phyloP scores from a whole-genome alignment of 2,888 invertebrate genomes.

The Epistrophe grossulariae region DNA sequence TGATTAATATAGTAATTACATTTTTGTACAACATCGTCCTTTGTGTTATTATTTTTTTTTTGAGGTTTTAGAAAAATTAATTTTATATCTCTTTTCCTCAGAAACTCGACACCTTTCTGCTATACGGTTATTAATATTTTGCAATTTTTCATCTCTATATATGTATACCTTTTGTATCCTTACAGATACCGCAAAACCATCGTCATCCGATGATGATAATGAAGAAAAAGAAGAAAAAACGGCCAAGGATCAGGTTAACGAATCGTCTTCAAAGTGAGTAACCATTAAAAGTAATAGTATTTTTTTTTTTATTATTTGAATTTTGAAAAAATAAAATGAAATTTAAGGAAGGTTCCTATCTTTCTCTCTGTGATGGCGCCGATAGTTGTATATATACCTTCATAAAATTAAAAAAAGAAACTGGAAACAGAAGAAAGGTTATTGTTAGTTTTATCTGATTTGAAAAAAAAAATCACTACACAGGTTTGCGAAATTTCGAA shows the following conservation, averaged over 20 bases:
- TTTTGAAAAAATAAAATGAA: constrained; percentile 27
- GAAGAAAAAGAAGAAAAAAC: constrained; percentile 29
- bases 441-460: constrained; percentile 52
- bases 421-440: constrained; percentile 36
- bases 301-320: constrained; percentile 17
- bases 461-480: constrained; percentile 50
- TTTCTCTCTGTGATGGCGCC: constrained; percentile 57
- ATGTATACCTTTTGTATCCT: constrained; percentile 61
- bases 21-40: constrained; percentile 41
- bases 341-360: constrained; percentile 23
- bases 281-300: constrained; percentile 23
- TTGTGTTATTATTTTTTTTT: background rate
- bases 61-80: constrained; percentile 31
- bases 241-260: constrained; percentile 71
- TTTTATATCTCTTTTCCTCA: constrained; percentile 10
- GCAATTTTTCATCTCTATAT: constrained; percentile 64
- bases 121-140: constrained; percentile 72
- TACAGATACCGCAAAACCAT: constrained; percentile 70
- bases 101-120: constrained; percentile 69
- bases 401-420: background rate
- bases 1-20: constrained; percentile 65
- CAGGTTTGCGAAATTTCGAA: constrained; percentile 61
- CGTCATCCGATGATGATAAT: constrained; percentile 40
- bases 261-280: constrained; percentile 65
- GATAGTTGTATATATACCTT: background rate